A percentile compares a stretch with the other conserved stretches of the same genome.
Conservation (phyloP, 1,140 invertebrate genomes). For the Nasonia longicornis region DNA sequence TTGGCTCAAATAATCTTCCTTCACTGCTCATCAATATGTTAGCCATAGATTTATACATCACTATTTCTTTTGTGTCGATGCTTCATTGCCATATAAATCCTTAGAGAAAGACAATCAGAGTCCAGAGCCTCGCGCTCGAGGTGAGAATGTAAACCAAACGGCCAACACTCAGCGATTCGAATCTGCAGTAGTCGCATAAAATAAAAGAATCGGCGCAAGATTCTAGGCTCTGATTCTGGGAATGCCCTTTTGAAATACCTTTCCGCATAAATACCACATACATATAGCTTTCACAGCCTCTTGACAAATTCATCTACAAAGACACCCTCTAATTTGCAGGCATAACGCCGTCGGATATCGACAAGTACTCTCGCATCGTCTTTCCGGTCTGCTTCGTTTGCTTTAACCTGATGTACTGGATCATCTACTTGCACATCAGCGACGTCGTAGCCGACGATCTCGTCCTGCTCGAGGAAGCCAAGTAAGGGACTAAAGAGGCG, state of each 20-base stretch:
- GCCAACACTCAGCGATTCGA: not conserved
- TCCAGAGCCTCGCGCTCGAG: not conserved
- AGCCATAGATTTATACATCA: constrained; percentile 31
- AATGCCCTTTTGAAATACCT: not conserved
- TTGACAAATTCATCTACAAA: not conserved
- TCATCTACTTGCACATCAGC: constrained; percentile 95
- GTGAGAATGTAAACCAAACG: too few relatives aligned
- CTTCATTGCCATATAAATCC: constrained; percentile 34
- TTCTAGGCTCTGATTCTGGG: constrained; percentile 10
- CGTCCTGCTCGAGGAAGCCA: constrained; percentile 85
- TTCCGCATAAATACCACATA: constrained; percentile 1
- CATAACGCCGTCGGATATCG: constrained; percentile 94
- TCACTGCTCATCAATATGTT: constrained; percentile 38
- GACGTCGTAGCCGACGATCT: constrained; percentile 94
- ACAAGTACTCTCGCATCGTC: constrained; percentile 95
- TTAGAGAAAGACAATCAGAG: not conserved
- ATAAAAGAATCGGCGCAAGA: not conserved
- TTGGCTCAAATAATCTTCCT: constrained; percentile 43
- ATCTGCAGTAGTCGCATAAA: not conserved
- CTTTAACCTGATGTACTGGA: constrained; percentile 99
- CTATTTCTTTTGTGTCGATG: constrained; percentile 22
- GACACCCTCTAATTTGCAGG: constrained; percentile 66
- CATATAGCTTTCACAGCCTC: not conserved
- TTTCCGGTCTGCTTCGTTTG: constrained; percentile 97
- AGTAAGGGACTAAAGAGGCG: constrained; percentile 68